phyloP scores from a whole-genome alignment of 2,797 vertebrate species.

The Hypotaenidia okinawae region DNA sequence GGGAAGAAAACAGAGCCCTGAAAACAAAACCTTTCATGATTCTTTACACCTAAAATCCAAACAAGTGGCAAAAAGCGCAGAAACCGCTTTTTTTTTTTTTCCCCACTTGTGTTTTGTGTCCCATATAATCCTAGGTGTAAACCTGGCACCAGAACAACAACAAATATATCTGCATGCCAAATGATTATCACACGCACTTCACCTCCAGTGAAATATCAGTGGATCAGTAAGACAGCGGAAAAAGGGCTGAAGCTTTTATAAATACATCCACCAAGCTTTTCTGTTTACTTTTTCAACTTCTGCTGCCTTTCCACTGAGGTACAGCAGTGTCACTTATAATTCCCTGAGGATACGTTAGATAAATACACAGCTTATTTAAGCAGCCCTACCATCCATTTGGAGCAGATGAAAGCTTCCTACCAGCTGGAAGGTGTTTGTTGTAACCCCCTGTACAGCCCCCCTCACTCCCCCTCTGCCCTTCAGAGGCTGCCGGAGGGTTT shows the following conservation, averaged over 20 bases:
- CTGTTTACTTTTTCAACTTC: slow-evolving; percentile 15
- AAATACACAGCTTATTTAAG: slow-evolving; percentile 26
- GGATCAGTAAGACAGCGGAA: background rate
- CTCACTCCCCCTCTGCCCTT: background rate
- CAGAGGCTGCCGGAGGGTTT: background rate
- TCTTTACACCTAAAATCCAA: background rate
- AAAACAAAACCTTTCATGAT: background rate
- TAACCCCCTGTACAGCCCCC: background rate
- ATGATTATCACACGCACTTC: background rate
- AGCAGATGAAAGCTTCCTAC: slow-evolving; percentile 7
- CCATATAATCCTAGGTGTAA: background rate
- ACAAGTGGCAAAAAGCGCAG: background rate
- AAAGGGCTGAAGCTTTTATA: background rate
- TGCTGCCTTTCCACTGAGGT: background rate
- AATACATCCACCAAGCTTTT: background rate
- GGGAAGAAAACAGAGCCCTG: background rate
- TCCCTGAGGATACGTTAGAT: background rate
- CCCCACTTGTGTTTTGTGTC: background rate
- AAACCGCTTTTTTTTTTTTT: background rate
- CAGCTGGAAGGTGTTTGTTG: slow-evolving; percentile 27
- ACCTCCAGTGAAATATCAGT: background rate
- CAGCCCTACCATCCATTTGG: background rate
- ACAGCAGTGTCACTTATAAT: background rate
- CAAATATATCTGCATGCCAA: background rate
- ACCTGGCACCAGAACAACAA: background rate